Evolutionary conservation across 64 coral and sea anemone species (phyloP).

Genomic region (Stichodactyla helianthus): DNA sequence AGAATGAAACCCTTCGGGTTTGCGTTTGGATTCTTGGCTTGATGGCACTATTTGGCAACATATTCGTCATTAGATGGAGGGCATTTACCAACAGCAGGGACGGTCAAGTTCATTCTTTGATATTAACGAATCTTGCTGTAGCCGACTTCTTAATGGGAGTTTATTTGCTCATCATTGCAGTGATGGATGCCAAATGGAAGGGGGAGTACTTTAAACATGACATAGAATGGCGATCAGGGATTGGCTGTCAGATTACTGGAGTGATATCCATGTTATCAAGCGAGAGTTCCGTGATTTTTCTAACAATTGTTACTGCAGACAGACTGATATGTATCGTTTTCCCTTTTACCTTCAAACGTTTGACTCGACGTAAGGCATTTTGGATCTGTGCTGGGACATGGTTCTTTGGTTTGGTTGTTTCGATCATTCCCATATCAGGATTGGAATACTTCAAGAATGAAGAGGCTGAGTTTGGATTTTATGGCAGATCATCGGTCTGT

Average conservation of each 20-base stretch:
- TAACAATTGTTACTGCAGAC: constrained; percentile 18
- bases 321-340: constrained; percentile 24
- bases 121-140: constrained; percentile 31
- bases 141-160: constrained; percentile 37
- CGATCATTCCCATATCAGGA: constrained; percentile 19
- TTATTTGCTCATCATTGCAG: constrained; percentile 22
- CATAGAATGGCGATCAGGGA: constrained; percentile 29
- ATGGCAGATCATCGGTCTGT: constrained; percentile 20
- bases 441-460: constrained; percentile 24
- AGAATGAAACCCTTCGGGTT: constrained; percentile 2
- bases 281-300: constrained; percentile 19
- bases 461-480: not conserved
- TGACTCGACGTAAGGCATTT: not conserved
- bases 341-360: constrained; percentile 18
- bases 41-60: constrained; percentile 19
- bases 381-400: not conserved
- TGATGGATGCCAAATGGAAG: constrained; percentile 18
- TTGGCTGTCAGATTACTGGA: constrained; percentile 17
- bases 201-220: constrained; percentile 44
- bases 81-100: not conserved
- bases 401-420: constrained; percentile 14
- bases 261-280: constrained; percentile 31
- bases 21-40: constrained; percentile 31
- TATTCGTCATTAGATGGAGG: constrained; percentile 31
- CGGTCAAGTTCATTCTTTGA: not conserved